Evolutionary conservation across 2,888 invertebrate species (phyloP).

Genomic region (Temnothorax unifasciatus): DNA sequence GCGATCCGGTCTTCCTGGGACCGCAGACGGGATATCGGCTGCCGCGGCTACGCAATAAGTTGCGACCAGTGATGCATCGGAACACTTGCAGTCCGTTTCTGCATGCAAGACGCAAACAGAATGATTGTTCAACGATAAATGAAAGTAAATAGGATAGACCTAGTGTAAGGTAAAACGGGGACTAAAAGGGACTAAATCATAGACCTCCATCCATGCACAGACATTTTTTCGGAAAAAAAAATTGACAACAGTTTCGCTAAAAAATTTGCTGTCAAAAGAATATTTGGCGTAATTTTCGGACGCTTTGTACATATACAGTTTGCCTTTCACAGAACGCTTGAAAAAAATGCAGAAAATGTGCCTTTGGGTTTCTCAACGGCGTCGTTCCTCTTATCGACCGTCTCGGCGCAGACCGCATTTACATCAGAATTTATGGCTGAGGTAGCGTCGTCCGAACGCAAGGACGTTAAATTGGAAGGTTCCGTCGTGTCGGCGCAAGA

Average conservation of each 20-base stretch:
- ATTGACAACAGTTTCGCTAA: background rate
- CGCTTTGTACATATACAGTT: background rate
- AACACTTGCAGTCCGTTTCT: constrained; percentile 72
- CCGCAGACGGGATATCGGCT: constrained; percentile 5
- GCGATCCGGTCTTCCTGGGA: constrained; percentile 32
- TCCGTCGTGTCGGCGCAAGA: constrained; percentile 76
- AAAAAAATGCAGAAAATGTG: background rate
- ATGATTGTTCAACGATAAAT: background rate
- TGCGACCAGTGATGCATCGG: constrained; percentile 35
- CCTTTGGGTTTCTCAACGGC: constrained; percentile 38
- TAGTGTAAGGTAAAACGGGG: background rate
- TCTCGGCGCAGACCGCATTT: constrained; percentile 37
- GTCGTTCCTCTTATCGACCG: constrained; percentile 26
- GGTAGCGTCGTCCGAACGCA: constrained; percentile 70
- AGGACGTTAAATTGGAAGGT: constrained; percentile 76
- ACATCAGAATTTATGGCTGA: constrained; percentile 51
- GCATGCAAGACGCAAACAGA: background rate
- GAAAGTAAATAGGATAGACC: background rate
- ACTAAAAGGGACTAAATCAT: background rate
- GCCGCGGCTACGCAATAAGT: constrained; percentile 38
- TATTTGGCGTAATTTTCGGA: background rate
- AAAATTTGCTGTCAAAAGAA: background rate
- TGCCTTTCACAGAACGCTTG: background rate
- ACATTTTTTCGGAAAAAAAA: background rate
- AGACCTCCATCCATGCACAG: background rate